These are phyloP conservation scores for Amiota communis DNA, from an alignment of 2,888 invertebrate species.

Conservation along the genomic window DNA sequence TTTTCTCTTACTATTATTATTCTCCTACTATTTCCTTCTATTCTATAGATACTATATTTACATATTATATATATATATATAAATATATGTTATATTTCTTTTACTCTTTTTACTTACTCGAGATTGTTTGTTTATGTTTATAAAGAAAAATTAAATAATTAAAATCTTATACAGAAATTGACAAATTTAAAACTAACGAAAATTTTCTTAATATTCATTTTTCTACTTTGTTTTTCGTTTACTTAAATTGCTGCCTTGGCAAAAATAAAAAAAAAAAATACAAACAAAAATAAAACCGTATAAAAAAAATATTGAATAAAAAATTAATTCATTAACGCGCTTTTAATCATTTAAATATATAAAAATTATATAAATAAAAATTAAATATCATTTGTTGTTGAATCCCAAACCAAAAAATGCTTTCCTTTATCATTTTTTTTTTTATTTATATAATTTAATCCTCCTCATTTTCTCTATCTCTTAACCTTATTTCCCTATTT, in stretches of 20 bases:
- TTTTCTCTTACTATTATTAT: neutral
- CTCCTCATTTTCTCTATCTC: neutral
- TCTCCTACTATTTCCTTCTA: neutral
- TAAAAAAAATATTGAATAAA: constrained; percentile 24
- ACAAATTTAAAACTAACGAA: constrained; percentile 19
- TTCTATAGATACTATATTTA: too few species aligned
- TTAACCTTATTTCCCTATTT: constrained; percentile 1
- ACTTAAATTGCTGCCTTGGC: constrained; percentile 63
- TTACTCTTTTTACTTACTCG: too few species aligned
- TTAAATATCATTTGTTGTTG: neutral
- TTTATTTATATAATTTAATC: neutral
- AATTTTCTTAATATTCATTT: constrained; percentile 40
- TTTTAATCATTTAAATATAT: constrained; percentile 26
- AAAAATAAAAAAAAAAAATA: constrained; percentile 61
- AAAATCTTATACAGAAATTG: neutral
- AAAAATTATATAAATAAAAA: constrained; percentile 26
- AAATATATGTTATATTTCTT: too few species aligned
- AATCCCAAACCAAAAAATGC: neutral
- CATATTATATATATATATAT: too few species aligned
- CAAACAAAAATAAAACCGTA: constrained; percentile 42
- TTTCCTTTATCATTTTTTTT: neutral
- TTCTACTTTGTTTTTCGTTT: constrained; percentile 55
- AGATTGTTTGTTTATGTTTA: too few species aligned
- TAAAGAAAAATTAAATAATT: neutral
- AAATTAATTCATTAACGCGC: constrained; percentile 11